A percentile compares a stretch with the other conserved stretches of the same genome.
Evolutionary conservation across 2,888 invertebrate genomes (phyloP).

Genomic region (Agrenia bidenticulata): DNA sequence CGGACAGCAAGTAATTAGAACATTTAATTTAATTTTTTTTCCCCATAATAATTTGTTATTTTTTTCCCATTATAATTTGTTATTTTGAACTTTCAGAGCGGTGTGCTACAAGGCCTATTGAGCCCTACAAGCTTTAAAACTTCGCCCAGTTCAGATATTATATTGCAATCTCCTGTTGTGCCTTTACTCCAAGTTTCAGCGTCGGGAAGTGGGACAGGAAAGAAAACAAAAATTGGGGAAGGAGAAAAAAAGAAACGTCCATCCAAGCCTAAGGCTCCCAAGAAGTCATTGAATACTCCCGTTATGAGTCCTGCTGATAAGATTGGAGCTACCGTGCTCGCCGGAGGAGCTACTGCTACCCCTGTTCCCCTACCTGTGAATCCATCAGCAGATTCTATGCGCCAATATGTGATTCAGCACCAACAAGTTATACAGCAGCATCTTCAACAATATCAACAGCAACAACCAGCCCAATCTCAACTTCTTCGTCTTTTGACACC

Average conservation of each 20-base stretch:
- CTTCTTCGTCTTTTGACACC: constrained; percentile 5
- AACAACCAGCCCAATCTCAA: constrained; percentile 16
- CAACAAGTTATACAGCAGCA: constrained; percentile 26
- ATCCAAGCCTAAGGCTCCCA: not conserved
- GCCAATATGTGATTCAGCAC: constrained; percentile 24
- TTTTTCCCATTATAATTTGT: too few species aligned
- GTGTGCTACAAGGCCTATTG: constrained; percentile 5
- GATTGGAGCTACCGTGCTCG: constrained; percentile 2
- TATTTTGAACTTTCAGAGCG: constrained; percentile 17
- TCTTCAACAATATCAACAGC: constrained; percentile 18
- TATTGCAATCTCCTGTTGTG: not conserved
- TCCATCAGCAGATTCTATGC: constrained; percentile 24
- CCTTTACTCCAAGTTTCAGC: not conserved
- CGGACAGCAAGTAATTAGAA: too few species aligned
- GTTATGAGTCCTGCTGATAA: constrained; percentile 1
- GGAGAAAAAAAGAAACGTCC: not conserved
- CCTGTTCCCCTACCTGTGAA: constrained; percentile 1
- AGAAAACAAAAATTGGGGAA: not conserved
- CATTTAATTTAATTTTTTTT: too few species aligned
- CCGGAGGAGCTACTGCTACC: constrained; percentile 20
- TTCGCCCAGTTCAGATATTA: too few species aligned
- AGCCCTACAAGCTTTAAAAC: not conserved
- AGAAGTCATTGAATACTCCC: not conserved
- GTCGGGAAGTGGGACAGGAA: not conserved
- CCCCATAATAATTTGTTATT: too few species aligned